Base-by-base conservation (phyloP, 2,797 vertebrate genomes). In the Anas capensis region DNA sequence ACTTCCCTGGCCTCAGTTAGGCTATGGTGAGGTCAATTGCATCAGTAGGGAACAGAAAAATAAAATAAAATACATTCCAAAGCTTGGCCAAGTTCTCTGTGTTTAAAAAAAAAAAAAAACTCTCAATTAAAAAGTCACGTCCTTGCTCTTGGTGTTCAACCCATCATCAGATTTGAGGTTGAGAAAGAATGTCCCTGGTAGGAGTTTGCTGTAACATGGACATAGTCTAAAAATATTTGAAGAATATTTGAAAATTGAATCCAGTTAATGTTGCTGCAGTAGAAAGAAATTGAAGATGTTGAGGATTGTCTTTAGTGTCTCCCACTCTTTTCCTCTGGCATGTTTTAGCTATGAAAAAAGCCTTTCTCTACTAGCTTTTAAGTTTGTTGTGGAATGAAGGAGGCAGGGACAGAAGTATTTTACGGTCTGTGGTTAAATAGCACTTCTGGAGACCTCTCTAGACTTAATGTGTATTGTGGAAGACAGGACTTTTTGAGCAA, bases 211-310 rank as follows among this genome's bases (percentile, higher is more conserved):
- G 65, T 91, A 71, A 83, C 36, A 42, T 29, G 49, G 76, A 27
- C 33, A 1, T 54, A 57, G 19, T 64, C 82, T 85, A 29, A 44
- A 40, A 89, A 16, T 73, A 92, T 88, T 93, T 89, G 56, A 40
- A 80, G 44, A 89, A 17, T 75, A 92, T 88, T 93, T 89, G 56
- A 40, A 77, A 85, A 62, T 49, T 75, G 20, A 78, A 92, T 89
- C 48, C 73, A 81, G 70, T 82, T 82, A 62, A 62, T 11, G 10
- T 75, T 91, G 26, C 70, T 87, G 69, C 14, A 70, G 23, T 54
- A 91, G 79, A 0, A 0, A 26, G 14, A 49, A 82, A 17, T 49
- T 88, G 72, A 83, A 91, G 36, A 86, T 0, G 0, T 80, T 54
- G 36, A 68, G 57, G 27, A 42, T 83, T 94, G 64, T 82, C 65